Evolutionary conservation across 2,113 vertebrate species (phyloP), one percentile per base, ranked within the genome.

Genomic region (Sinocyclocheilus anshuiensis): DNA sequence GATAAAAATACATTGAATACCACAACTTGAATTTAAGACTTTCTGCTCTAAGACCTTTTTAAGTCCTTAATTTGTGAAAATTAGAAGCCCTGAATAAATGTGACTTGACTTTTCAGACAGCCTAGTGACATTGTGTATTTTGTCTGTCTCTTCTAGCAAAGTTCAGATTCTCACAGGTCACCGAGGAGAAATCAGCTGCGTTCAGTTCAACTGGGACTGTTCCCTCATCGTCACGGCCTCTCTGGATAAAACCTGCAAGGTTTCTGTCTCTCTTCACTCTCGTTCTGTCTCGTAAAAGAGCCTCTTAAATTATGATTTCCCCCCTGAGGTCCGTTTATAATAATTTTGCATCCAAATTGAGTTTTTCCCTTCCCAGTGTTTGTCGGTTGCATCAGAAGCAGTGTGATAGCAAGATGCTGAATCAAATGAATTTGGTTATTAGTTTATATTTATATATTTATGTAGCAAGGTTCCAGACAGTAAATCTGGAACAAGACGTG

Each of bases 221-320:
- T 96, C 97, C n/a, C 95, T 98, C 6, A 95, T 99, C 72, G 92
- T 95, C 74, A 96, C 96, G 12, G 96, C 96, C 87, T 99, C 98
- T 22, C 95, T 98, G 96, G 97, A 99, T 90, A 98, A 96, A 93
- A 97, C 95, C 7, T 97, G 96, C 92, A 98, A 95, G 96, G 97
- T 99, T 88, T 94, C 61, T 76, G 39, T 12, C 45, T 81, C 81
- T 84, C 57, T 29, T 78, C 74, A 50, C 61, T 59, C 15, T 72
- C n/a, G 8, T 53, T 29, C 63, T 33, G 20, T 57, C 50, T 45
- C 22, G 1, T 59, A 6, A 39, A 77, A 77, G 26, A 55, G 24
- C 75, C 7, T 53, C 24, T 77, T 77, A 26, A 77, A 77, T 53
- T 10, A 24, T 4, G 39, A 13, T 72, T 42, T 65, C 6, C 4